These are phyloP conservation scores for Synodontis membranacea DNA, from an alignment of 2,113 vertebrate genomes.

Conservation along the genomic window DNA sequence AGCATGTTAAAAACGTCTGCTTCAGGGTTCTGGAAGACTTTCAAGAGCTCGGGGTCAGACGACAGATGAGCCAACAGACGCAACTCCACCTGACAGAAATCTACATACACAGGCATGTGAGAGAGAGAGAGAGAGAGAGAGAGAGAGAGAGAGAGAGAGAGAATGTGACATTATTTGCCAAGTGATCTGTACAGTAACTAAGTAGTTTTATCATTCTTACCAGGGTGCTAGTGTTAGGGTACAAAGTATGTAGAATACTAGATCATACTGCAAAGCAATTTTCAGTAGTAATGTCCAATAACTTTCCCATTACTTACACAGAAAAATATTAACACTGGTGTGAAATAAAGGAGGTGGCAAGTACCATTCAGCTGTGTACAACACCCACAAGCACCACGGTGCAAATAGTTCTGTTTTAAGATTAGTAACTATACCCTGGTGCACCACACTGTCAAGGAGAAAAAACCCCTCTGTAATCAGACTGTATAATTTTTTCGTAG, in stretches of 20 bases:
- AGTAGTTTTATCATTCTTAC: neutral
- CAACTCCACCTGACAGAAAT: constrained; percentile 92
- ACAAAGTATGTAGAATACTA: too few relatives aligned
- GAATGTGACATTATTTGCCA: neutral
- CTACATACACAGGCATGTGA: constrained; percentile 61
- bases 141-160: neutral
- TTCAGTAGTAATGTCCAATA: neutral
- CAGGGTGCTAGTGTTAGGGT: neutral
- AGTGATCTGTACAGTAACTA: neutral
- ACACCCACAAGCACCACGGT: neutral
- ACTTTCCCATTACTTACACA: neutral
- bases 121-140: neutral
- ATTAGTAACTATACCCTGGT: neutral
- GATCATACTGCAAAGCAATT: neutral
- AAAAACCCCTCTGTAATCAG: neutral
- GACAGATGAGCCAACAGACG: constrained; percentile 90
- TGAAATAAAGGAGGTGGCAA: neutral
- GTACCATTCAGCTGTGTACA: neutral
- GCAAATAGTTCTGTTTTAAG: neutral
- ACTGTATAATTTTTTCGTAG: neutral
- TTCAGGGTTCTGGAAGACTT: constrained; percentile 79
- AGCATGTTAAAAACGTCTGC: constrained; percentile 83
- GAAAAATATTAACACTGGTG: neutral
- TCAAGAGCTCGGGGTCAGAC: constrained; percentile 86
- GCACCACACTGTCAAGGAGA: neutral